phyloP scores from a whole-genome alignment of 2,113 vertebrate species.

The Parus major region DNA sequence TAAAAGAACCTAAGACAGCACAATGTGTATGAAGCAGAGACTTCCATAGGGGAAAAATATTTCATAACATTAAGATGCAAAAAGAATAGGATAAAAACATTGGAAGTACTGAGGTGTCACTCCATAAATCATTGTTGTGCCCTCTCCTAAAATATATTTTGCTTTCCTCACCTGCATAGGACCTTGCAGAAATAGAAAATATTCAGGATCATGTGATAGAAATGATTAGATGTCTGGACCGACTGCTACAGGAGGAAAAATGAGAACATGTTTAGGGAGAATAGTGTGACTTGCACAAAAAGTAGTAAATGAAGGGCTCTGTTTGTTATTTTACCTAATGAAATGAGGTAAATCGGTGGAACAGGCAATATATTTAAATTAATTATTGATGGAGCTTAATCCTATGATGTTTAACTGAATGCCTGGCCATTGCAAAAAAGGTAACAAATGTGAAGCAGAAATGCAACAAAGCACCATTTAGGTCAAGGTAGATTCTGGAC shows the following conservation, averaged over 20 bases:
- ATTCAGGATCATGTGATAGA: background rate
- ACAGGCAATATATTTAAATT: background rate
- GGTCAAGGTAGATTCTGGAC: background rate
- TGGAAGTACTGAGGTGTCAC: background rate
- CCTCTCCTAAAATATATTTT: background rate
- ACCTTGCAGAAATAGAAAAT: background rate
- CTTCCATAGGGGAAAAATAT: background rate
- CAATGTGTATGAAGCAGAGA: background rate
- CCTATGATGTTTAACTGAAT: background rate
- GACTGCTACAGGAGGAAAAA: background rate
- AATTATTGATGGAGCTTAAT: background rate
- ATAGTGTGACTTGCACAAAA: background rate
- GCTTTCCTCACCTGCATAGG: background rate
- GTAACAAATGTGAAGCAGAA: background rate
- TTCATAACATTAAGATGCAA: background rate
- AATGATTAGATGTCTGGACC: background rate
- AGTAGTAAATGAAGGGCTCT: background rate
- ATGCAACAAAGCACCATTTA: background rate
- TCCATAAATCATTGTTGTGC: background rate
- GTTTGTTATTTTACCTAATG: background rate
- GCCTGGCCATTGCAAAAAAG: background rate
- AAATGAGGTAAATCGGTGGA: background rate
- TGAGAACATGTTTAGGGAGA: background rate
- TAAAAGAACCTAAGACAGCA: background rate
- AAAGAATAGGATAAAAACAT: background rate